These are phyloP conservation scores for Eriocheir sinensis DNA, from an alignment of 1,140 invertebrate genomes.

Conservation along the genomic window DNA sequence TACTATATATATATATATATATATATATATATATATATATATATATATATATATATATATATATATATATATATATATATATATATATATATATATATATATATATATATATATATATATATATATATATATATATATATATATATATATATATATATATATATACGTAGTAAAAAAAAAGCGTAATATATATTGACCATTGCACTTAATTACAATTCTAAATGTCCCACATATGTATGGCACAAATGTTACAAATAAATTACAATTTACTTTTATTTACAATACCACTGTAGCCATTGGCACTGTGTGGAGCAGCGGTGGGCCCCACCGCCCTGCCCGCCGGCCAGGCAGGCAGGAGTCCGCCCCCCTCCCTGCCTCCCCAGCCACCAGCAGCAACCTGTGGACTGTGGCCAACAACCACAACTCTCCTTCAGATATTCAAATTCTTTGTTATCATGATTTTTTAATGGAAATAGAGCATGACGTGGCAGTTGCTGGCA, in stretches of 20 bases:
- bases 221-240: slow-evolving; percentile 61
- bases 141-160: slow-evolving; percentile 8
- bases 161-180: slow-evolving; percentile 46
- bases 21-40: no score
- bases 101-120: not conserved
- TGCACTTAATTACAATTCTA: slow-evolving; percentile 60
- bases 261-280: slow-evolving; percentile 62
- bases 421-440: not conserved
- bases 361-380: no score
- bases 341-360: not conserved
- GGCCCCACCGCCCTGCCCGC: not conserved
- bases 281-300: slow-evolving; percentile 43
- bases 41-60: no score
- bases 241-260: slow-evolving; percentile 73
- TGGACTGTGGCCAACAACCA: not conserved
- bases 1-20: no score
- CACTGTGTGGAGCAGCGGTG: slow-evolving; percentile 20
- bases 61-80: no score
- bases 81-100: no score
- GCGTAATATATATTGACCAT: slow-evolving; percentile 57
- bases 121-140: slow-evolving; percentile 28
- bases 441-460: not conserved
- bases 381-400: not conserved
- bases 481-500: not conserved
- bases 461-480: no score